Percentiles rank a stretch among this genome's conserved stretches.
phyloP scores from a whole-genome alignment of 2,113 vertebrate genomes.

The Amazona vittata region DNA sequence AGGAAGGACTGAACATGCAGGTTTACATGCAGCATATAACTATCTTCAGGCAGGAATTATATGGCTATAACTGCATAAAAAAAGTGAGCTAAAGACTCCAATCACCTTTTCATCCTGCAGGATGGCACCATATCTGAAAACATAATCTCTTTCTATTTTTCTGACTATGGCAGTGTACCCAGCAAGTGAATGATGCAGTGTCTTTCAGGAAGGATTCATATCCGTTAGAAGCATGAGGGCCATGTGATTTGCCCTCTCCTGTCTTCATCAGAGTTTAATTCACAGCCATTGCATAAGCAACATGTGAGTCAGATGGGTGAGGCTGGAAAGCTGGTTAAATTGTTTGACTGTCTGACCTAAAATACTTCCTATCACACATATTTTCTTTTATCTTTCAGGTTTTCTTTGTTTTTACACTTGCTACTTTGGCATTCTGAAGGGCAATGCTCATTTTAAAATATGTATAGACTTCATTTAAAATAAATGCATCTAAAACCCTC shows the following conservation, averaged over 20 bases:
- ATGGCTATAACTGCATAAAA: neutral
- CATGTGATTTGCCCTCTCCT: neutral
- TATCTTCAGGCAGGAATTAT: neutral
- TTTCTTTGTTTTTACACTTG: constrained; percentile 1
- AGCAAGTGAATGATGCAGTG: neutral
- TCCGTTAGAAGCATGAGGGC: neutral
- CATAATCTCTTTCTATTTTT: neutral
- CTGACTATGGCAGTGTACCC: neutral
- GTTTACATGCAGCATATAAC: neutral
- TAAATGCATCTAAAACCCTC: constrained; percentile 41
- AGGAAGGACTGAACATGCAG: neutral
- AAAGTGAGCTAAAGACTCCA: neutral
- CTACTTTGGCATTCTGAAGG: constrained; percentile 52
- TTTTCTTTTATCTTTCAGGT: constrained; percentile 27
- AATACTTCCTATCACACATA: neutral
- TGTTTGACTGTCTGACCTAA: neutral
- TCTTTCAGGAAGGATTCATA: neutral
- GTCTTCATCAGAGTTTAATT: neutral
- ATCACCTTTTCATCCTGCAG: neutral
- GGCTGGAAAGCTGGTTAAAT: neutral
- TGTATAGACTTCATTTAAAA: constrained; percentile 57
- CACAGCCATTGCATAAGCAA: neutral
- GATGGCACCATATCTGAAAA: neutral
- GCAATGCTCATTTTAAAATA: constrained; percentile 62
- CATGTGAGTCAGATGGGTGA: neutral